Evolutionary conservation across 2,888 invertebrate genomes (phyloP).

Genomic region (Catocala nupta): DNA sequence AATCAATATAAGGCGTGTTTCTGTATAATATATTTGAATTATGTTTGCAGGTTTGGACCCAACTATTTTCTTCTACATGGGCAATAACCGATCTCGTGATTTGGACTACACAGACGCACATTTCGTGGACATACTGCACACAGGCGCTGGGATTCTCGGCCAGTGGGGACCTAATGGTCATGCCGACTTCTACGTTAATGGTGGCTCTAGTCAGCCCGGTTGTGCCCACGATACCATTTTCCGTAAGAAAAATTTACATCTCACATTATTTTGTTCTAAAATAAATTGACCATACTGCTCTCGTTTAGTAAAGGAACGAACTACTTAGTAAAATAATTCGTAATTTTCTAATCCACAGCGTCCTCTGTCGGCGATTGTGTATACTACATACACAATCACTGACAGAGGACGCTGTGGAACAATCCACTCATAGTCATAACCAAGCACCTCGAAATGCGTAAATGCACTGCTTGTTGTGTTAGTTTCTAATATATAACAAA

Average conservation of each 20-base stretch:
- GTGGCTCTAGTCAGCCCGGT: slow-evolving; percentile 95
- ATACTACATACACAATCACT: neutral
- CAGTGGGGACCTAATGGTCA: slow-evolving; percentile 97
- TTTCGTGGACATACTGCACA: slow-evolving; percentile 94
- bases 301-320: neutral
- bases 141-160: slow-evolving; percentile 95
- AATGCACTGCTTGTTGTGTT: neutral
- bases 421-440: neutral
- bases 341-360: neutral
- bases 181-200: slow-evolving; percentile 96
- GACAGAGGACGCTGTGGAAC: slow-evolving; percentile 6
- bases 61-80: slow-evolving; percentile 95
- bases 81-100: slow-evolving; percentile 92
- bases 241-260: slow-evolving; percentile 85
- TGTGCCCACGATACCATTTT: slow-evolving; percentile 94
- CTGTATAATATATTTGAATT: neutral
- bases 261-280: neutral
- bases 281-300: neutral
- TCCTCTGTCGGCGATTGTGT: neutral
- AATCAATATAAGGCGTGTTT: no score
- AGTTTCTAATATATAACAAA: slow-evolving; percentile 15
- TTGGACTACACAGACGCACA: slow-evolving; percentile 93
- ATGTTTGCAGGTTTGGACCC: slow-evolving; percentile 91
- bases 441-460: no score
- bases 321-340: neutral